Conservation (phyloP, 92 coral and sea anemone species). For the Porites cylindrica region DNA sequence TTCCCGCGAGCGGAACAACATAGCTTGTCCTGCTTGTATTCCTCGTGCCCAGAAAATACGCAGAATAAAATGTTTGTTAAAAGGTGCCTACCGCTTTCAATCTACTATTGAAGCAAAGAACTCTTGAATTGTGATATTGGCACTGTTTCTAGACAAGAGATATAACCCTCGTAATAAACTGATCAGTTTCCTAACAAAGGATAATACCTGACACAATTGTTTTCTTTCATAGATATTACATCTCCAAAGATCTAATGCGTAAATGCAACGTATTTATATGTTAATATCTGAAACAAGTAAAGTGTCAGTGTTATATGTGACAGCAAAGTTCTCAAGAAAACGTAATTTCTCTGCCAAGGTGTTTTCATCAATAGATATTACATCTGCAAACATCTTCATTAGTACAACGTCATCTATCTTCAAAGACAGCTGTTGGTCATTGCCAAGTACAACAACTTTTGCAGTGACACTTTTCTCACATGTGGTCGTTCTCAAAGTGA, state of each 20-base stretch:
- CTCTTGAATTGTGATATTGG: too few species aligned
- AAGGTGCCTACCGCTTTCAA: too few species aligned
- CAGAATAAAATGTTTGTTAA: too few species aligned
- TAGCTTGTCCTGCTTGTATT: too few species aligned
- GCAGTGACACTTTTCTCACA: slow-evolving; percentile 35
- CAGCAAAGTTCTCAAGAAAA: slow-evolving; percentile 31
- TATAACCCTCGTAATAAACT: too few species aligned
- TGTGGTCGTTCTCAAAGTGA: slow-evolving; percentile 21
- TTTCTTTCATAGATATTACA: slow-evolving; percentile 14
- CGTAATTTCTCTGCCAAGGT: slow-evolving; percentile 40
- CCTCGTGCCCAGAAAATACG: too few species aligned
- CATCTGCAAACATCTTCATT: slow-evolving; percentile 51
- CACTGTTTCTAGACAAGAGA: too few species aligned
- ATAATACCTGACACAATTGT: neutral
- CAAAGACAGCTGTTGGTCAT: slow-evolving; percentile 34
- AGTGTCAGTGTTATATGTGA: slow-evolving; percentile 45
- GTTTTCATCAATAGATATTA: slow-evolving; percentile 36
- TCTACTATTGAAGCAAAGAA: too few species aligned
- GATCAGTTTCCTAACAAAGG: too few species aligned
- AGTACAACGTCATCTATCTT: slow-evolving; percentile 46
- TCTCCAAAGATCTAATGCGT: slow-evolving; percentile 22
- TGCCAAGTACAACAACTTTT: neutral
- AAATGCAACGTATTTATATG: neutral
- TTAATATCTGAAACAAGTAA: slow-evolving; percentile 28
- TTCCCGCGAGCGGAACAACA: too few species aligned